A percentile compares a stretch with the other conserved stretches of the same genome.
These are phyloP conservation scores for Apotomis turbidana DNA, from an alignment of 2,888 invertebrate species.

Conservation along the genomic window DNA sequence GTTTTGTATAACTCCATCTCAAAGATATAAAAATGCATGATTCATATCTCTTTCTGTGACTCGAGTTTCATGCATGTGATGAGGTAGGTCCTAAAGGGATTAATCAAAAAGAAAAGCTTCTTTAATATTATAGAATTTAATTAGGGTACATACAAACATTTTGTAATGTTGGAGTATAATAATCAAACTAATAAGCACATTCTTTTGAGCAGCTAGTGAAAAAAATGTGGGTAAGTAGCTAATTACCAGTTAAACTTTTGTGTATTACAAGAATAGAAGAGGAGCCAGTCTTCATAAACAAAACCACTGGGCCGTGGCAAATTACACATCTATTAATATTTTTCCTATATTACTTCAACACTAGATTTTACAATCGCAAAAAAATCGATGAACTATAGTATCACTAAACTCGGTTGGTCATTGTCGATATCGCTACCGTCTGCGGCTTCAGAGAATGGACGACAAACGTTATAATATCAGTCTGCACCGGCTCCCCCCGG, in stretches of 20 bases:
- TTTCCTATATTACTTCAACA: constrained; percentile 32
- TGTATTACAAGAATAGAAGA: constrained; percentile 65
- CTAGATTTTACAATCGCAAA: constrained; percentile 37
- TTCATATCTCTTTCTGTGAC: no score
- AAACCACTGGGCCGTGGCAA: constrained; percentile 11
- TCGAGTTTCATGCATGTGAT: no score
- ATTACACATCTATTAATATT: constrained; percentile 35
- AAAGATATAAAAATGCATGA: no score
- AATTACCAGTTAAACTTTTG: constrained; percentile 50
- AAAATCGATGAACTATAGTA: constrained; percentile 36
- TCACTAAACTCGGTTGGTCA: constrained; percentile 47
- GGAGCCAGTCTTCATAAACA: constrained; percentile 59
- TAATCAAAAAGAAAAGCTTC: constrained; percentile 61
- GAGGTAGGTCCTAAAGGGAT: neutral
- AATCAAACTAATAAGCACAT: constrained; percentile 82
- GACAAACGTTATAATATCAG: constrained; percentile 36
- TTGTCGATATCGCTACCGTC: constrained; percentile 42
- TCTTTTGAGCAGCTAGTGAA: constrained; percentile 75
- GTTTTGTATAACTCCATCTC: no score
- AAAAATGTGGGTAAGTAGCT: constrained; percentile 69
- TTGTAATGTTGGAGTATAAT: constrained; percentile 82
- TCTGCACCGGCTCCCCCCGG: constrained; percentile 52
- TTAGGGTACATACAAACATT: constrained; percentile 83
- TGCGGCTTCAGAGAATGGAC: constrained; percentile 28
- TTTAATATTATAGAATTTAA: constrained; percentile 82